A percentile compares a stretch with the other conserved stretches of the same genome.
Conservation (phyloP, 2,888 invertebrate genomes). For the Eudasyphora cyanicolor region DNA sequence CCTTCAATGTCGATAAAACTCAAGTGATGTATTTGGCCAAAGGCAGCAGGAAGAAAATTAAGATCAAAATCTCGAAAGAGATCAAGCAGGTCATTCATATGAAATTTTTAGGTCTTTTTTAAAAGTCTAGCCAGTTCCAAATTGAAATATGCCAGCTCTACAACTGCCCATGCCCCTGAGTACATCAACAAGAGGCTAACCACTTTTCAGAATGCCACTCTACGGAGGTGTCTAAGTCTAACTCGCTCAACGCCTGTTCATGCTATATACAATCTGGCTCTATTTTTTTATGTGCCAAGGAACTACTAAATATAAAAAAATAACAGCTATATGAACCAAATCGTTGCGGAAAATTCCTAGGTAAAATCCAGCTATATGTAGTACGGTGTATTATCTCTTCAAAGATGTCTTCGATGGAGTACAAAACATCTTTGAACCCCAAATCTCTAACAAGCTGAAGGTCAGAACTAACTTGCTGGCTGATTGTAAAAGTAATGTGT, state of each 20-base stretch:
- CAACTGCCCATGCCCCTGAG: background rate
- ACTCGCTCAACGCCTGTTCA: background rate
- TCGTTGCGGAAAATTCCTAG: background rate
- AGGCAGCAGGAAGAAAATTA: too few species aligned
- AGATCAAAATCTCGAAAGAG: too few species aligned
- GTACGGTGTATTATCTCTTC: background rate
- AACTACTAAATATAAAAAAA: background rate
- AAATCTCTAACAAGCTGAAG: background rate
- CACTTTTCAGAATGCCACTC: constrained; percentile 2
- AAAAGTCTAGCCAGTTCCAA: background rate
- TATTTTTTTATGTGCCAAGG: background rate
- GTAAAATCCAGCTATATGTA: background rate
- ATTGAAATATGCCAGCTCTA: background rate
- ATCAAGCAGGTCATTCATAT: too few species aligned
- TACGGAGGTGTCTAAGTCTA: background rate
- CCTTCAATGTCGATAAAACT: too few species aligned
- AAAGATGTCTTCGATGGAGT: background rate
- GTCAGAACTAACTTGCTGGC: background rate
- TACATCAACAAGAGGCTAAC: background rate
- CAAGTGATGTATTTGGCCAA: too few species aligned
- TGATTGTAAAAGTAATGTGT: background rate
- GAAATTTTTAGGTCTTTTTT: too few species aligned
- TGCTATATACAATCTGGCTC: background rate
- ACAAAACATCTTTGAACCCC: background rate
- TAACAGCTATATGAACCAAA: background rate